Base-by-base conservation (phyloP, 2,797 vertebrate species). In the Pseudomugil gertrudae region DNA sequence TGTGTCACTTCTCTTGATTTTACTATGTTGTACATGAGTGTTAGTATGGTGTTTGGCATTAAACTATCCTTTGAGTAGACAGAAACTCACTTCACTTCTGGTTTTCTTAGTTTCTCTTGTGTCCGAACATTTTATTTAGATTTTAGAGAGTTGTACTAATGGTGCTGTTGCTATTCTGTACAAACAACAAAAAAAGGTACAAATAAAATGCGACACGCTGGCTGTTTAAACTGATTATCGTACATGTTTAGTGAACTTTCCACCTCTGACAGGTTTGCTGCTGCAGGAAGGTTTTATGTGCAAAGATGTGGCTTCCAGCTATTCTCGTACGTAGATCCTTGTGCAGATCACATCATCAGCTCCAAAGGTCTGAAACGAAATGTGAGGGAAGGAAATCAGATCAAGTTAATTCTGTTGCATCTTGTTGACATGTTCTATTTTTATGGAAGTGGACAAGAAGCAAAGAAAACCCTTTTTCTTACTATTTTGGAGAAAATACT, bases 331-430 rank as follows among this genome's bases (percentile, higher is more conserved):
- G 65, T 98, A 98, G 94, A 98, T 93, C 83, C 96, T 93, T 10
- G 96, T 98, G 92, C 97, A 99, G 71, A 97, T 93, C 69, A 98
- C 95, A 2, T 98, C 96, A n/a, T 97, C 95, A 0, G 97, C 96
- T 78, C 96, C 97, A 11, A 99, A 96, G 2, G 92, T 97, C 97
- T 99, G 94, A 69, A 93, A 92, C 4, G 72, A 79, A 67, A 82
- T 50, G 3, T 0, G 7, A 43, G 7, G 2, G 59, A 33, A 54
- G 9, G 45, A 26, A 17, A 45, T 23, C 0, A 47, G 1, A 27
- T 19, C 50, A n/a, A 4, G 19, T 52, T 35, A 0, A 47, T 30
- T 2, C 21, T 26, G 43, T 2, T 17, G 5, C 5, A 1, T 48
- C 2, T 29, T 50, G 27, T 3, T 14, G 5, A 1, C 8, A 35